Evolutionary conservation across 2,888 invertebrate genomes (phyloP).

Genomic region (Temnothorax ravouxi): DNA sequence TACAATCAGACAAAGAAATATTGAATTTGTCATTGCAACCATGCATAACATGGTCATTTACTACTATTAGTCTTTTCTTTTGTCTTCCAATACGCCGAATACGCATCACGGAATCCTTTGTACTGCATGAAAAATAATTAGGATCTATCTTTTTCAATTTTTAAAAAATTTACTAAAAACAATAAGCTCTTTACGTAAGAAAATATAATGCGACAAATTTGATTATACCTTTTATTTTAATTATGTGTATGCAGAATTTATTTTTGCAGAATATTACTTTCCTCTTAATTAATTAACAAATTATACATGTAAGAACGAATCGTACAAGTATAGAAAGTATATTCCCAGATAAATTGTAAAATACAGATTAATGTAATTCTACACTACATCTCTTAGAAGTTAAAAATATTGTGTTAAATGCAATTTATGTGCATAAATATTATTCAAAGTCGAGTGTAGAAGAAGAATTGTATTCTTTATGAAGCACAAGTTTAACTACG

Average conservation of each 20-base stretch:
- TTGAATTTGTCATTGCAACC: background rate
- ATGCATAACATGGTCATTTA: background rate
- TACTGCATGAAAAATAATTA: background rate
- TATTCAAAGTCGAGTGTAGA: background rate
- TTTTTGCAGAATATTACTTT: background rate
- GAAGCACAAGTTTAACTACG: background rate
- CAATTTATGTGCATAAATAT: conserved; percentile 1
- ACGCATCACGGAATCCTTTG: background rate
- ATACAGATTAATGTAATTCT: background rate
- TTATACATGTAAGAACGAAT: background rate
- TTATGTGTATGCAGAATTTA: background rate
- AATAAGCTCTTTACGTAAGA: background rate
- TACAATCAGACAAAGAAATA: background rate
- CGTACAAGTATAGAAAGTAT: background rate
- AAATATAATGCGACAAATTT: background rate
- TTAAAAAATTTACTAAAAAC: background rate
- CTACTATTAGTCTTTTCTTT: background rate
- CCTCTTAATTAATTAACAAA: background rate
- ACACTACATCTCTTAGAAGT: background rate
- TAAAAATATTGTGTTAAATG: background rate
- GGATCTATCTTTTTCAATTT: background rate
- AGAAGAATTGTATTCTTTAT: conserved; percentile 4
- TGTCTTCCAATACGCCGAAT: background rate
- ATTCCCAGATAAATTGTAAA: background rate
- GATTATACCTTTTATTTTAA: background rate